phyloP scores from a whole-genome alignment of 2,888 invertebrate species.

The Teinopalpus imperialis region DNA sequence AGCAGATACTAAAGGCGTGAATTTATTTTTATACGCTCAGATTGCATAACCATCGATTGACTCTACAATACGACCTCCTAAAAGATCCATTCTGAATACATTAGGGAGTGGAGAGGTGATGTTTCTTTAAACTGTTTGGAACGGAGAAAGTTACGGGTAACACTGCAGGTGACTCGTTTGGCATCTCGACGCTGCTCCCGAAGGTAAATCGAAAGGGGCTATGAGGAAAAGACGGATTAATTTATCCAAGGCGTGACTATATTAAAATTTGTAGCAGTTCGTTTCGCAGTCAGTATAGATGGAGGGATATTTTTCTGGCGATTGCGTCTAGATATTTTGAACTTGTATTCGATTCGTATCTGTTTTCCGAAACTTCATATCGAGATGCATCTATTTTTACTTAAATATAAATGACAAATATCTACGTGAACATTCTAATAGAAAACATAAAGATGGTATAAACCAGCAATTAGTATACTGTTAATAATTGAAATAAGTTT shows the following conservation, averaged over 20 bases:
- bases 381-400: too few species aligned
- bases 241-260: constrained; percentile 23
- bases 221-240: constrained; percentile 18
- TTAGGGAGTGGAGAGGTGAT: constrained; percentile 13
- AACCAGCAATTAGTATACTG: too few species aligned
- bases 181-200: constrained; percentile 9
- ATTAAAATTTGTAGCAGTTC: constrained; percentile 22
- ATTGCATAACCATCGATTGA: constrained; percentile 18
- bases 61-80: constrained; percentile 14
- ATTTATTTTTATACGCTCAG: constrained; percentile 19
- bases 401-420: too few species aligned
- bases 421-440: too few species aligned
- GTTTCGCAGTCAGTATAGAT: constrained; percentile 3
- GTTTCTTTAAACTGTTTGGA: constrained; percentile 18
- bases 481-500: too few species aligned
- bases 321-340: too few species aligned
- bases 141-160: constrained; percentile 15
- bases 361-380: too few species aligned
- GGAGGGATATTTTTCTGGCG: too few species aligned
- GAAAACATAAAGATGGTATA: too few species aligned
- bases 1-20: constrained; percentile 21
- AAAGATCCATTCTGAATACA: constrained; percentile 23
- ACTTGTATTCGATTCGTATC: too few species aligned
- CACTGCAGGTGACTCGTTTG: constrained; percentile 10
- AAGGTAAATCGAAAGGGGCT: constrained; percentile 7